Base-by-base conservation (phyloP, 1,140 invertebrate species). In the Elymnias hypermnestra region DNA sequence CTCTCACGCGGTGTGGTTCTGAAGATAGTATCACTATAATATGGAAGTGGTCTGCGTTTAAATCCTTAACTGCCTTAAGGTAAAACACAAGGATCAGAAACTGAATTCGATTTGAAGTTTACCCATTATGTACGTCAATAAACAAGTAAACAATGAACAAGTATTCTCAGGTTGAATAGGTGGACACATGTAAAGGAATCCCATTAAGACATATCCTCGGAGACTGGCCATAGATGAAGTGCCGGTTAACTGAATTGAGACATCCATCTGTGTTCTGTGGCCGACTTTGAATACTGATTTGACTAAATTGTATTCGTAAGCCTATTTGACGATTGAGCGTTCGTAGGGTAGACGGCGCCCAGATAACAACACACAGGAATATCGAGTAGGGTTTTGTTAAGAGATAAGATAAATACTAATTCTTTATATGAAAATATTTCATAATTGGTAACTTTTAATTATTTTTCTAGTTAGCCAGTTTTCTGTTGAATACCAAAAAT, bases 211-310 rank as follows among this genome's bases (percentile, higher is more conserved):
- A 17, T 15, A 4, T 9, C 31, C 31, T 33, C 6, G 15, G 31
- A 33, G 31, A 33, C 31, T 6, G 2, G 0, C 5, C 14, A 10
- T n/a, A 15, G 15, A 17, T 17, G 31, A 33, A 33, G 15, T 3
- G 31, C 15, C 31, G 15, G 31, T 17, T 33, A 33, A 33, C 31
- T 18, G 15, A 15, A 33, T 33, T 7, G 8, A 8, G 14, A 33
- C 31, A 33, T 8, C 13, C 31, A 33, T 33, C 14, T 33, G 31
- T 33, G 28, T 17, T 15, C 13, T 33, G 31, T 15, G 31, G 13
- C n/a, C 31, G 31, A 33, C 13, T 33, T 15, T 33, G 31, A 33
- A 33, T 33, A 33, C 31, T 33, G 31, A 33, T 33, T 17, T 33
- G 31, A 17, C 8, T 18, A 33, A 33, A 33, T 33, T 33, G 29